Evolutionary conservation across 2,113 vertebrate genomes (phyloP), one percentile per base, ranked within the genome.

Genomic region (Pterocles gutturalis): DNA sequence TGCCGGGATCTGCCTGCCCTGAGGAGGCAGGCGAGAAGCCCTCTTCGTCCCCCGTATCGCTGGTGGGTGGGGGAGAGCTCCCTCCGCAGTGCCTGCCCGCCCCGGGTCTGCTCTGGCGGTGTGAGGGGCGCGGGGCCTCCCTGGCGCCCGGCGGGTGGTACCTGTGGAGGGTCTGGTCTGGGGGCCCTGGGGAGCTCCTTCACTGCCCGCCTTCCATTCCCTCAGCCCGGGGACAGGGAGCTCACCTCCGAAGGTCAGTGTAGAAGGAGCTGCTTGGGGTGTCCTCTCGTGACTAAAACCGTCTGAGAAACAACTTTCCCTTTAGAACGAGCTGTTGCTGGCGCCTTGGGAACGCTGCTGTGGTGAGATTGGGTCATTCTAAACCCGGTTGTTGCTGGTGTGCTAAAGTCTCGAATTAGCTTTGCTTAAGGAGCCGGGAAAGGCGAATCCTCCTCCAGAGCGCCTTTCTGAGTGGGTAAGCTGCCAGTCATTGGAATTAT

Each of bases 271-370:
- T 10, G 64, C 36, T 5, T 14, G 54, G 25, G 26, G 48, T 21
- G 36, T 2, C 15, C 34, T 48, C 13, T 70, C 14, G 4, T 41
- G 13, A 2, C 21, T 41, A 3, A 51, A 69, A 4, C n/a, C 13
- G 8, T 4, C 21, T 4, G 33, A 24, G 61, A 36, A 36, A 15
- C 36, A 25, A 4, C 28, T 17, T 14, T 36, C 29, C 7, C 25
- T 5, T 18, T 4, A 0, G 5, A 2, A 29, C 12, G 9, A 29
- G 17, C 16, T 2, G 1, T 9, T 7, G 7, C 17, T n/a, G 70
- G 17, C 43, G 38, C 34, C 38, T 48, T 5, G 43, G 14, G 34
- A 41, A 4, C 4, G n/a, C 31, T 6, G 78, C 24, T 5, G 31
- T 6, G 19, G 38, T 20, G 20, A 6, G 25, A 6, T 1, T 10